Evolutionary conservation across 2,888 invertebrate species (phyloP).

Genomic region (Cosmorhoe ocellata): DNA sequence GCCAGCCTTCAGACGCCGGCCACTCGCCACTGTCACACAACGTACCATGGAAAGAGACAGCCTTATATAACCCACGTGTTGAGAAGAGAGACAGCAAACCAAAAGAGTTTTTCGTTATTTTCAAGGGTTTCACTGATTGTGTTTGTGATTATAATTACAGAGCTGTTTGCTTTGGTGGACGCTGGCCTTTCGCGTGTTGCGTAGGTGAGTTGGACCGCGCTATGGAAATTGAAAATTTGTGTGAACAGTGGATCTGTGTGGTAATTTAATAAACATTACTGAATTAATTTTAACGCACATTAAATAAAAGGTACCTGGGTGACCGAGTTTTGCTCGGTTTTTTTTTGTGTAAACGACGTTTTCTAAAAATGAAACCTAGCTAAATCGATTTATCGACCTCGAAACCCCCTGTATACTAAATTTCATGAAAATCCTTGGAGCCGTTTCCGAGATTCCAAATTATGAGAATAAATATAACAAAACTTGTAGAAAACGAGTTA

Average conservation of each 20-base stretch:
- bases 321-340: too few species aligned
- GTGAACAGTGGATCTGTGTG: neutral
- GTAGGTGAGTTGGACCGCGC: neutral
- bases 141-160: conserved; percentile 3
- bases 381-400: too few species aligned
- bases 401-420: too few species aligned
- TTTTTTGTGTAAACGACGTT: too few species aligned
- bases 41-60: conserved; percentile 7
- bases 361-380: too few species aligned
- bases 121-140: neutral
- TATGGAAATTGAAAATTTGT: neutral
- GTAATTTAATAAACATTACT: too few species aligned
- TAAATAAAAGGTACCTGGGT: too few species aligned
- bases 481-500: too few species aligned
- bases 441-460: too few species aligned
- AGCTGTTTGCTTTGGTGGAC: neutral
- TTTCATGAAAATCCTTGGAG: too few species aligned
- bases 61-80: neutral
- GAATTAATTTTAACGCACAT: too few species aligned
- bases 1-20: conserved; percentile 6
- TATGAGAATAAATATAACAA: too few species aligned
- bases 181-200: neutral
- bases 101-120: conserved; percentile 7
- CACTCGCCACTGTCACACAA: conserved; percentile 1
- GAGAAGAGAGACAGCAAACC: neutral